Conservation (phyloP, 1,140 invertebrate species). For the Sipha flava region DNA sequence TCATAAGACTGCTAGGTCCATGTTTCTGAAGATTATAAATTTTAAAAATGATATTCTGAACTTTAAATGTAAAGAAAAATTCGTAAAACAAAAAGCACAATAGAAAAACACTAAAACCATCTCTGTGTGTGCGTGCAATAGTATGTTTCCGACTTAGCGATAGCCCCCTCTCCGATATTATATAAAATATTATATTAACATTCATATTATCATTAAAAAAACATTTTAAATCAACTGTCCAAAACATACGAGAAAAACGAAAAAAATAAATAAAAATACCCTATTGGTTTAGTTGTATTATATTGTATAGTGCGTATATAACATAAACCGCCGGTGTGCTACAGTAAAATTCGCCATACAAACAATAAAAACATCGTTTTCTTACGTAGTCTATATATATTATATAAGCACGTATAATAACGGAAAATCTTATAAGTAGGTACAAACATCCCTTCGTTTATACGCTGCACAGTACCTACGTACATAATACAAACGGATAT, state of each 20-base stretch:
- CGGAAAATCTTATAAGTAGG: too few species aligned
- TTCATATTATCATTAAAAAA: not conserved
- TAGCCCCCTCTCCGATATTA: not conserved
- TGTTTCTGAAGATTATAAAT: not conserved
- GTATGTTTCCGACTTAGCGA: not conserved
- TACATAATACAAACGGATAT: too few species aligned
- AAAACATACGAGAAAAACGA: not conserved
- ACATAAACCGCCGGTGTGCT: not conserved
- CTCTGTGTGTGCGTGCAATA: not conserved
- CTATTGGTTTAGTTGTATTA: too few species aligned
- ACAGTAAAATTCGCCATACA: not conserved
- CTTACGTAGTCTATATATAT: too few species aligned
- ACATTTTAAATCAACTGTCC: not conserved
- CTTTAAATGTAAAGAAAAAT: not conserved
- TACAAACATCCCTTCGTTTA: too few species aligned
- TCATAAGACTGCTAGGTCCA: not conserved
- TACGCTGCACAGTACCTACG: too few species aligned
- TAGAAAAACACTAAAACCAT: not conserved
- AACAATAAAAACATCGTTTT: not conserved
- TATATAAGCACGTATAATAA: too few species aligned
- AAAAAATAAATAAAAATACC: too few species aligned
- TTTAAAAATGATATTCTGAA: not conserved
- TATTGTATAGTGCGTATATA: too few species aligned
- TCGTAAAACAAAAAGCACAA: not conserved
- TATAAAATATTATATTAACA: not conserved